phyloP scores from a whole-genome alignment of 2,113 vertebrate species.

The Leptobrachium leishanense region DNA sequence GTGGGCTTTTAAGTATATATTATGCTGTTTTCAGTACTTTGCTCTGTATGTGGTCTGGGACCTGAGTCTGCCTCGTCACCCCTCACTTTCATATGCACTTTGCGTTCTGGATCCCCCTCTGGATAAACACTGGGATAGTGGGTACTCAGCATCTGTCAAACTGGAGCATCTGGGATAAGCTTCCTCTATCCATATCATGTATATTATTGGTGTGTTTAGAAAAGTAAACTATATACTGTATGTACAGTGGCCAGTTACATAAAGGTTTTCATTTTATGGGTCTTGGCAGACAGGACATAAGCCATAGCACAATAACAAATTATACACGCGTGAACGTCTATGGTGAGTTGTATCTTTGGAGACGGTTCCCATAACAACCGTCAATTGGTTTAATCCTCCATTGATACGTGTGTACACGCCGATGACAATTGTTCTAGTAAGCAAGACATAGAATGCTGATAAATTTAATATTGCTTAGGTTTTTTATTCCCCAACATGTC shows the following conservation, averaged over 20 bases:
- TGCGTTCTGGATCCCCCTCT: too few species aligned
- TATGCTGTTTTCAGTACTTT: too few species aligned
- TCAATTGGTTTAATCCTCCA: conserved; percentile 37
- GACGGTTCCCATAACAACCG: conserved; percentile 23
- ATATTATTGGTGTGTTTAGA: too few species aligned
- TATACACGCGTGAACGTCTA: conserved; percentile 27
- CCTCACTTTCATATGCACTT: too few species aligned
- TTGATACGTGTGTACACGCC: conserved; percentile 15
- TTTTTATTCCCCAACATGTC: too few species aligned
- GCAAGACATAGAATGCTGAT: background rate
- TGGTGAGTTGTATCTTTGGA: conserved; percentile 11
- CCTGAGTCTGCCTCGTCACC: too few species aligned
- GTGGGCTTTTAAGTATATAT: too few species aligned
- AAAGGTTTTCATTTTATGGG: background rate
- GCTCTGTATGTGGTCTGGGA: too few species aligned
- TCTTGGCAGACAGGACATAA: conserved; percentile 8
- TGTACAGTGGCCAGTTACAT: background rate
- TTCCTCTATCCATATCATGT: too few species aligned
- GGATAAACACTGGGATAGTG: too few species aligned
- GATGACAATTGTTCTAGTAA: conserved; percentile 11
- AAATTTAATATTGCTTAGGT: background rate
- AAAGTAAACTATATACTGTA: background rate
- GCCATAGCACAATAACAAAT: conserved; percentile 21
- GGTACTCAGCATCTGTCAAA: too few species aligned
- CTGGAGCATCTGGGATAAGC: too few species aligned